Evolutionary conservation across 2,113 vertebrate species (phyloP).

Genomic region (Verasper variegatus): DNA sequence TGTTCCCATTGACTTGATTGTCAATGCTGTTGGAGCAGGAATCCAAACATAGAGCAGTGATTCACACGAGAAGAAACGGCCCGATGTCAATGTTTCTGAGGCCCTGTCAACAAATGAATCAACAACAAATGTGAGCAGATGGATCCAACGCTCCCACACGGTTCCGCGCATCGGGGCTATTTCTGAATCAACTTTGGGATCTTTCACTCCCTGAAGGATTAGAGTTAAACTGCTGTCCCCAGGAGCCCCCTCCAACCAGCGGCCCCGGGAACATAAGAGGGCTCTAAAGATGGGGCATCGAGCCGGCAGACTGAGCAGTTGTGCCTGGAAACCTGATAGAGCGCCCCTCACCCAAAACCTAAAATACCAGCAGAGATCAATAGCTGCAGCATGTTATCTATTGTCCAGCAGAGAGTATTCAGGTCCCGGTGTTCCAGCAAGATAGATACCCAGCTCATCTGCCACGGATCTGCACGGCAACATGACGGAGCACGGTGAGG

Average conservation of each 20-base stretch:
- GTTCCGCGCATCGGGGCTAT: background rate
- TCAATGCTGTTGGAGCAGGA: slow-evolving; percentile 20
- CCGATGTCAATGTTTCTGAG: background rate
- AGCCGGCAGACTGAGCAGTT: slow-evolving; percentile 67
- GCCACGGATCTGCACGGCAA: slow-evolving; percentile 7
- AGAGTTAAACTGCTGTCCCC: slow-evolving; percentile 16
- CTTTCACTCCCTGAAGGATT: background rate
- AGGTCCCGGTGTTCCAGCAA: slow-evolving; percentile 6
- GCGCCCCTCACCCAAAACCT: slow-evolving; percentile 72
- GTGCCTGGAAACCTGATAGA: slow-evolving; percentile 76
- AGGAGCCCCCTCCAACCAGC: background rate
- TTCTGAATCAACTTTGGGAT: slow-evolving; percentile 4
- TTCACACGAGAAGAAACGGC: background rate
- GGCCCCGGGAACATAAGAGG: slow-evolving; percentile 53
- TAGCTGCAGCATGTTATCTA: slow-evolving; percentile 77
- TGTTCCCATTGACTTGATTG: slow-evolving; percentile 36
- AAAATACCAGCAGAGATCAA: slow-evolving; percentile 81
- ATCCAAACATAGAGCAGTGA: background rate
- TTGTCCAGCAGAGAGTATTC: slow-evolving; percentile 61
- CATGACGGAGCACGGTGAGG: background rate
- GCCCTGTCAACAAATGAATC: background rate
- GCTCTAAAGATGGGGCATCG: slow-evolving; percentile 28
- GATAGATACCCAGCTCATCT: slow-evolving; percentile 62
- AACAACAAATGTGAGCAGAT: background rate
- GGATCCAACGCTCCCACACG: background rate